Base-by-base conservation (phyloP, 1,140 invertebrate genomes). In the Drosophila suzukii region DNA sequence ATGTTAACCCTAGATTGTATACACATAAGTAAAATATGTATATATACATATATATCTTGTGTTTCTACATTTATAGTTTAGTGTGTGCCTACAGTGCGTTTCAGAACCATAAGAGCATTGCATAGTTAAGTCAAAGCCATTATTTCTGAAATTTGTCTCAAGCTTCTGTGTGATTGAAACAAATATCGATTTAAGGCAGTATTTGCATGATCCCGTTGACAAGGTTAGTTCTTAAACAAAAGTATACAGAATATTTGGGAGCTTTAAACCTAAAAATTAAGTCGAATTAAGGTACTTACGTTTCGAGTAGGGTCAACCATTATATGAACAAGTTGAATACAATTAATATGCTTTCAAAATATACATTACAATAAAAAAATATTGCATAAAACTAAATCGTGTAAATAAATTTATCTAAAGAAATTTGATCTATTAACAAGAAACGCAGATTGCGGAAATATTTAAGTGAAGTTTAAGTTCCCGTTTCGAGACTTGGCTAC, bases 81-180 rank as follows among this genome's bases (percentile, higher is more conserved):
- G 27, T 44, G 10, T 55, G 68, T 62, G 58, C 20, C 39, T 36
- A 71, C 38, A 71, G 66, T 71, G 65, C 67, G 67, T 71, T 58
- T 58, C 67, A 71, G 12, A 71, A 71, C 51, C 24, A 71, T 57
- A 50, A 70, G 66, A 58, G 49, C 13, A 41, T 57, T 71, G 43
- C 24, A 27, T 36, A 32, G n/a, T 71, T 49, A 49, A 57, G 43
- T 50, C 50, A 57, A 57, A 57, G 65, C 63, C 50, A 27, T 39
- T 5, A 32, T 32, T 20, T 17, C 4, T 20, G 10, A 11, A 15
- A 41, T 15, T 41, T 7, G n/a, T 13, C 39, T 41, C 13, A 41
- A 38, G 12, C 11, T 13, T 39, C 12, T 39, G 3, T 12, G 11
- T 12, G 12, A 39, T 39, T n/a, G 11, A 39, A 13, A 13, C 11